Evolutionary conservation across 2,113 vertebrate species (phyloP), one percentile per base, ranked within the genome.

Genomic region (Pelodiscus sinensis): DNA sequence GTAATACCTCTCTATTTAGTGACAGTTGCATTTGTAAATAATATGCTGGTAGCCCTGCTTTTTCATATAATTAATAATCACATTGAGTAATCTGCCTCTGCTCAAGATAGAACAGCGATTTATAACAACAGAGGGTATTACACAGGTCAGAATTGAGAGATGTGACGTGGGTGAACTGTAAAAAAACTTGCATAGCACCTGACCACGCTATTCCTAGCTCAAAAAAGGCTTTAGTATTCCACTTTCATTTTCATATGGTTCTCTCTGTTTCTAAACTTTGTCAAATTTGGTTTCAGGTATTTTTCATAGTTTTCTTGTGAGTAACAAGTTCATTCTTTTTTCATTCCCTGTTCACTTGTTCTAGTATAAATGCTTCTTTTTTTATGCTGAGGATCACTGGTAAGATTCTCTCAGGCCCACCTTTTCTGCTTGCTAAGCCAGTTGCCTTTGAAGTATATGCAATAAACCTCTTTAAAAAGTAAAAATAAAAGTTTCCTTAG

Each of bases 401-500:
- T 94, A 62, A 85, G 81, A 52, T 75, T 71, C 35, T 93, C 89
- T 84, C 85, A 94, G 92, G 91, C 91, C 89, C 85, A 94, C 79
- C 92, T 96, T 86, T 58, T 75, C 77, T 83, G 54, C 92, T 94
- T 9, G 8, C 81, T 75, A 91, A 93, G 92, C 92, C 94, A 95
- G 24, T 79, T 90, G 83, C 91, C 96, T 98, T 97, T 97, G 94
- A 97, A 97, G 96, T 96, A 6, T n/a, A 22, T 90, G 87, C 91
- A 95, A 96, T 96, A 97, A 98, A 93, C 92, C 94, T 96, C 51
- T 71, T 95, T 79, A 96, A 79, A 84, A 89, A 84, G 85, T 91
- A 86, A 95, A 94, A 95, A 96, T 94, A 94, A 96, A 92, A 97
- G 89, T 90, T 88, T 97, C 93, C 94, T 97, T 97, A 96, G 91